Conservation (phyloP, 1,140 invertebrate genomes). For the Grapholita molesta region DNA sequence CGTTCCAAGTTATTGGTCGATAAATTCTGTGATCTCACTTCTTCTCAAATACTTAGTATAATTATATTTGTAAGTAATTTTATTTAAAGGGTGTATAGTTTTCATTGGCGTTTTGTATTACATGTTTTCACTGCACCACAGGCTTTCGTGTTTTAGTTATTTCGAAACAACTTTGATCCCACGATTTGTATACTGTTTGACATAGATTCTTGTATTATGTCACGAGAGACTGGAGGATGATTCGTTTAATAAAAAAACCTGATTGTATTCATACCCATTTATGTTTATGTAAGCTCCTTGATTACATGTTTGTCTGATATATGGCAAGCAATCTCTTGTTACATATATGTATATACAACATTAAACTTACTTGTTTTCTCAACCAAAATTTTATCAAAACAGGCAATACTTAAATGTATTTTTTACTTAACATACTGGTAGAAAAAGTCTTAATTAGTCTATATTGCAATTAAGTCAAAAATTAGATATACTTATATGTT, state of each 20-base stretch:
- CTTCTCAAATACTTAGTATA: not conserved
- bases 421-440: no score
- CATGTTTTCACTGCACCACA: conserved; percentile 11
- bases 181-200: conserved; percentile 40
- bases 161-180: conserved; percentile 40
- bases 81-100: no score
- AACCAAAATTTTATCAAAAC: no score
- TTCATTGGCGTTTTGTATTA: no score
- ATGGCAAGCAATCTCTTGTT: not conserved
- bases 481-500: no score
- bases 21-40: conserved; percentile 38
- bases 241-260: conserved; percentile 31
- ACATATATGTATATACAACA: not conserved
- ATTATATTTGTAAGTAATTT: conserved; percentile 12
- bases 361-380: not conserved
- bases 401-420: no score
- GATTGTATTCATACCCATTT: conserved; percentile 28
- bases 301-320: not conserved
- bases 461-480: no score
- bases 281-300: conserved; percentile 33
- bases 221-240: conserved; percentile 40
- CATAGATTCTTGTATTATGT: conserved; percentile 63
- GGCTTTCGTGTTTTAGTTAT: conserved; percentile 14
- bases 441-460: no score
- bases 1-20: conserved; percentile 44